Conservation (phyloP, 2,888 invertebrate species). For the Anagyrus pseudococci region DNA sequence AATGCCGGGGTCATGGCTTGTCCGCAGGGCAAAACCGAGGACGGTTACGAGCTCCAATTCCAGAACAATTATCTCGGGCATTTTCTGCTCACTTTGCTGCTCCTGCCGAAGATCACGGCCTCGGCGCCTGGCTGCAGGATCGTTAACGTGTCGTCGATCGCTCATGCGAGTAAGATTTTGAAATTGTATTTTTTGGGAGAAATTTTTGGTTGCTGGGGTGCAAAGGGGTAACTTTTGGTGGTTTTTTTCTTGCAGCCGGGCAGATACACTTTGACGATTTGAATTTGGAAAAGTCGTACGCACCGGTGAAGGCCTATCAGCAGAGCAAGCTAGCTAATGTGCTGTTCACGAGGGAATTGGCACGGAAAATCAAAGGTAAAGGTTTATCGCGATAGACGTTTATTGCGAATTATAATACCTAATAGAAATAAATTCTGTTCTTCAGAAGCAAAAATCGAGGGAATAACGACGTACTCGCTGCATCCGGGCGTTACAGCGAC, state of each 20-base stretch:
- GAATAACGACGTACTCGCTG: slow-evolving; percentile 72
- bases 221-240: too few species aligned
- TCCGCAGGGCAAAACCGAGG: slow-evolving; percentile 67
- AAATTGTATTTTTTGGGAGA: too few species aligned
- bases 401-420: too few species aligned
- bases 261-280: slow-evolving; percentile 73
- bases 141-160: slow-evolving; percentile 68
- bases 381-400: too few species aligned
- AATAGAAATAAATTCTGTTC: too few species aligned
- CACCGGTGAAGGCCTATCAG: slow-evolving; percentile 71
- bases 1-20: slow-evolving; percentile 78
- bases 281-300: slow-evolving; percentile 74
- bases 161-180: slow-evolving; percentile 62
- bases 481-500: slow-evolving; percentile 81
- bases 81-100: slow-evolving; percentile 68
- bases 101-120: slow-evolving; percentile 69
- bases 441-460: too few species aligned
- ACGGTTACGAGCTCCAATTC: slow-evolving; percentile 73
- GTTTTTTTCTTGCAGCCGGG: slow-evolving; percentile 57
- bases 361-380: slow-evolving; percentile 67
- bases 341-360: slow-evolving; percentile 75
- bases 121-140: slow-evolving; percentile 62
- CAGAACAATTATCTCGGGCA: slow-evolving; percentile 74
- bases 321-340: slow-evolving; percentile 84
- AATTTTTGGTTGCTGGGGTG: too few species aligned